These are phyloP conservation scores for Papilio polytes DNA, from an alignment of 1,140 invertebrate genomes.

Conservation along the genomic window DNA sequence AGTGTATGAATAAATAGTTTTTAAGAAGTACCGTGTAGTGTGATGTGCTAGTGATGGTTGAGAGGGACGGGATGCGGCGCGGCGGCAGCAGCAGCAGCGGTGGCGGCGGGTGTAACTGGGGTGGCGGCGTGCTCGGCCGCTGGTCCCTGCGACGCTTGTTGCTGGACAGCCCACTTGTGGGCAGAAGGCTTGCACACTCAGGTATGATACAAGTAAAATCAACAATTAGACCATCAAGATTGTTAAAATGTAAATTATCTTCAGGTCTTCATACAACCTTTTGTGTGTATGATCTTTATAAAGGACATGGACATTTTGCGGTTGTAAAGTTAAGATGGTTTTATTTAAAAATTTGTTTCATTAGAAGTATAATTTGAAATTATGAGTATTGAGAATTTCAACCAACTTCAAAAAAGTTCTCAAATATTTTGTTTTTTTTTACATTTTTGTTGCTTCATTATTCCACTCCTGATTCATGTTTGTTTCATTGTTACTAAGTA, in stretches of 20 bases:
- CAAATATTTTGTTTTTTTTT: no score
- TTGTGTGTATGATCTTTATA: background rate
- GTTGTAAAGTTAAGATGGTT: background rate
- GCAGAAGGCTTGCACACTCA: conserved; percentile 76
- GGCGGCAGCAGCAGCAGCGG: conserved; percentile 45
- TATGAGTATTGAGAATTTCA: no score
- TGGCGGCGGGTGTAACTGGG: conserved; percentile 76
- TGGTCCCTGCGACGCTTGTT: conserved; percentile 74
- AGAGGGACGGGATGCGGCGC: conserved; percentile 73
- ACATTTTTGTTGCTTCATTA: no score
- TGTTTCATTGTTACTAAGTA: no score
- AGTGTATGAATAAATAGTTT: conserved; percentile 56
- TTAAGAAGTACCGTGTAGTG: conserved; percentile 54
- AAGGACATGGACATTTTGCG: background rate
- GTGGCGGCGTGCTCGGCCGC: conserved; percentile 74
- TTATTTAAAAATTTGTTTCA: background rate
- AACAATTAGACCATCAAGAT: background rate
- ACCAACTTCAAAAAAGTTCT: no score
- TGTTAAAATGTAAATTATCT: background rate
- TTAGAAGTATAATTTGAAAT: no score
- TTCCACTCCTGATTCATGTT: no score
- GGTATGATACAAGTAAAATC: conserved; percentile 51
- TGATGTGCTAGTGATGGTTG: conserved; percentile 78
- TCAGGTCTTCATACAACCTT: background rate
- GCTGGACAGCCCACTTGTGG: conserved; percentile 75